A percentile compares a stretch with the other conserved stretches of the same genome.
These are phyloP conservation scores for Clitarchus hookeri DNA, from an alignment of 2,888 invertebrate genomes.

Conservation along the genomic window DNA sequence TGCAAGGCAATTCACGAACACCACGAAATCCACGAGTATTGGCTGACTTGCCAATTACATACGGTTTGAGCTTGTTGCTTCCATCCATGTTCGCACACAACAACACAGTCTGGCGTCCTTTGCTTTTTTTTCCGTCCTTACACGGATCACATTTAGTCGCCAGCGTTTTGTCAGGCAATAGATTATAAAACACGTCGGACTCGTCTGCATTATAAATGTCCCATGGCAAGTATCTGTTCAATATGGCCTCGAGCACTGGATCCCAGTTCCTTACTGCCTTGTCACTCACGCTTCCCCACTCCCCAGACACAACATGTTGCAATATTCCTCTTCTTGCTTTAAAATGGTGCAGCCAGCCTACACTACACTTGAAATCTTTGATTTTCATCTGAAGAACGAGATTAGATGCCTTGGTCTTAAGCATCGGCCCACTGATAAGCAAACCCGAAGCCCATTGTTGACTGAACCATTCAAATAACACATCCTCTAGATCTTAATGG, in stretches of 20 bases:
- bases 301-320: neutral
- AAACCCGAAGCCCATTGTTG: neutral
- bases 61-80: conserved; percentile 30
- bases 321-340: neutral
- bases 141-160: neutral
- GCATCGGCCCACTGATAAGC: neutral
- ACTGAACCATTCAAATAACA: neutral
- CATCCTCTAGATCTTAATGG: neutral
- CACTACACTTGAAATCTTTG: neutral
- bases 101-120: neutral
- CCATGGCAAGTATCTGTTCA: neutral
- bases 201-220: conserved; percentile 19
- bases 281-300: neutral
- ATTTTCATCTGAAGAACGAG: neutral
- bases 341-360: neutral
- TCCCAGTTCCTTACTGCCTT: neutral
- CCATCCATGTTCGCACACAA: conserved; percentile 27
- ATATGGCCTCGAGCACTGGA: neutral
- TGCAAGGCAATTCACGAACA: conserved; percentile 24
- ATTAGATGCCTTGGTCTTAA: neutral
- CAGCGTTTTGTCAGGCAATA: conserved; percentile 8
- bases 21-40: conserved; percentile 27
- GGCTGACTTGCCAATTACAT: conserved; percentile 33
- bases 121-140: neutral
- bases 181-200: neutral